Percentiles rank a stretch among this genome's conserved stretches.
Conservation (phyloP, 2,888 invertebrate species). For the Hipparchia semele region DNA sequence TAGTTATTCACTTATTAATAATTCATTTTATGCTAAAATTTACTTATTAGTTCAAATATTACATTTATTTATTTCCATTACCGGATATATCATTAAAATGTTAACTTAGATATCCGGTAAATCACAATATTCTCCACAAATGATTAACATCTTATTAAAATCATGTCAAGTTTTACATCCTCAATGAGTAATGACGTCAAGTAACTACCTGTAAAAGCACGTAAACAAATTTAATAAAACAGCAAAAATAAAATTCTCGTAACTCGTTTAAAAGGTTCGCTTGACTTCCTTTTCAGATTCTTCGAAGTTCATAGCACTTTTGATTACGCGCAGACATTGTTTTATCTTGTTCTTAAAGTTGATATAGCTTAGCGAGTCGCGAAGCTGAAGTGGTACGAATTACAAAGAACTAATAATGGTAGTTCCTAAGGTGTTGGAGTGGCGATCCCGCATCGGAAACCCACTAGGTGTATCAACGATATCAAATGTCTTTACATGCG, state of each 20-base stretch:
- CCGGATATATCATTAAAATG: too few species aligned
- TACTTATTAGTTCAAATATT: too few species aligned
- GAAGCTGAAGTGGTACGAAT: too few species aligned
- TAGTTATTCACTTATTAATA: too few species aligned
- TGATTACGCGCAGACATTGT: neutral
- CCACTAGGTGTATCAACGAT: too few species aligned
- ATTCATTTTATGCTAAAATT: too few species aligned
- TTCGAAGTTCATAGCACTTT: neutral
- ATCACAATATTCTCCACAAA: neutral
- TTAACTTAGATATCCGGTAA: neutral
- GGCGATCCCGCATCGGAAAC: too few species aligned
- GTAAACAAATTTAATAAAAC: neutral
- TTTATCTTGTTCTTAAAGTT: neutral
- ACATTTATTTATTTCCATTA: too few species aligned
- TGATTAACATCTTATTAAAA: conserved; percentile 2
- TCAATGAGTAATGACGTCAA: neutral
- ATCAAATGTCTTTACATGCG: too few species aligned
- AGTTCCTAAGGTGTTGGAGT: too few species aligned
- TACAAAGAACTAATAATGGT: too few species aligned
- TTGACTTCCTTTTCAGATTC: neutral
- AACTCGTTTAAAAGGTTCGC: neutral
- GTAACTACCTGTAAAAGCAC: neutral
- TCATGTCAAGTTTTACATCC: neutral
- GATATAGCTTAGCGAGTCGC: too few species aligned
- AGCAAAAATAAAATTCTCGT: neutral